Conservation (phyloP, 2,888 invertebrate species). For the Allophyes oxyacanthae region DNA sequence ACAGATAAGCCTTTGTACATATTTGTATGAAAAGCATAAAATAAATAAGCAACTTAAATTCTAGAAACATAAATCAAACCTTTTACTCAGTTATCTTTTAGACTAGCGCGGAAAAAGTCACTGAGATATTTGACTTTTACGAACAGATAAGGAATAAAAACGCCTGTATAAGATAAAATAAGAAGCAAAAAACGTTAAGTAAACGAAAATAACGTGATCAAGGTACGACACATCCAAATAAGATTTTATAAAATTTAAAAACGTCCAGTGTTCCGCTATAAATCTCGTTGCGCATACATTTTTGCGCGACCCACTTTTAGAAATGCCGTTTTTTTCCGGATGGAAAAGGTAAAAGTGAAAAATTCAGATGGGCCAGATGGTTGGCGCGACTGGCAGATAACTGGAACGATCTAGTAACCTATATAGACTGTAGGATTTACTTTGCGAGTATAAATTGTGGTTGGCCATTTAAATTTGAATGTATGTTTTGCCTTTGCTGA, state of each 20-base stretch:
- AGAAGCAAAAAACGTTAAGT: conserved; percentile 33
- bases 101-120: no score
- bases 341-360: conserved; percentile 63
- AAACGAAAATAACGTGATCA: conserved; percentile 47
- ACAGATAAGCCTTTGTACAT: no score
- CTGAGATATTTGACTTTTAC: no score
- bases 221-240: conserved; percentile 50
- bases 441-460: conserved; percentile 25
- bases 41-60: no score
- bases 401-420: conserved; percentile 60
- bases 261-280: conserved; percentile 31
- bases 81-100: no score
- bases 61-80: no score
- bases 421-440: conserved; percentile 40
- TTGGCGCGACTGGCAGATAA: conserved; percentile 54
- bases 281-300: conserved; percentile 53
- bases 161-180: conserved; percentile 40
- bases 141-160: no score
- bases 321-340: conserved; percentile 47
- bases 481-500: conserved; percentile 23
- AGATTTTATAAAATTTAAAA: conserved; percentile 52
- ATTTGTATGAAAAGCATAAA: no score
- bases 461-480: conserved; percentile 17
- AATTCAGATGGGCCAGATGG: conserved; percentile 66
- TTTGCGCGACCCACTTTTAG: conserved; percentile 61